A percentile compares a stretch with the other conserved stretches of the same genome.
These are phyloP conservation scores for Dioctria rufipes DNA, from an alignment of 2,888 invertebrate species.

Conservation along the genomic window DNA sequence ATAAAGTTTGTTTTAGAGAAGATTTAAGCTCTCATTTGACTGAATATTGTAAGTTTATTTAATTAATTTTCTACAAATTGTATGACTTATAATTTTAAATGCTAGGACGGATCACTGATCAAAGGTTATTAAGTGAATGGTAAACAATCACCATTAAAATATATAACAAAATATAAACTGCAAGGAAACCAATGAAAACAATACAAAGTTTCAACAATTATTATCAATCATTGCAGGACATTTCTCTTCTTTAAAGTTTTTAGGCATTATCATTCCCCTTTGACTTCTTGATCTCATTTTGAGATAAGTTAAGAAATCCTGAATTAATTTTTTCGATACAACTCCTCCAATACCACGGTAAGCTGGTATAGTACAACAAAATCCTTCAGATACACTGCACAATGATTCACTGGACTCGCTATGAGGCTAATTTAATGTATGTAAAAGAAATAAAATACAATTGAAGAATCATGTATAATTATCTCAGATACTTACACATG, in stretches of 20 bases:
- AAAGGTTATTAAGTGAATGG: neutral
- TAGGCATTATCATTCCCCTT: conserved; percentile 61
- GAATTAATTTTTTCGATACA: conserved; percentile 73
- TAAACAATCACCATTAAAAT: neutral
- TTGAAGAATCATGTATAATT: neutral
- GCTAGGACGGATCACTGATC: conserved; percentile 25
- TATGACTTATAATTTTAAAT: neutral
- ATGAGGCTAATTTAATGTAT: neutral
- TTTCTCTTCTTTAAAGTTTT: conserved; percentile 61
- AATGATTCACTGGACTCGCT: neutral
- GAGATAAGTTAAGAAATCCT: conserved; percentile 73
- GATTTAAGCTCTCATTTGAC: no score
- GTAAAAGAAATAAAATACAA: no score
- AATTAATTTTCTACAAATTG: neutral
- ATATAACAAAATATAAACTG: neutral
- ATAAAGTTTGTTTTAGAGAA: no score
- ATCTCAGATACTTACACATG: conserved; percentile 4
- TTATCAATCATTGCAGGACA: conserved; percentile 63
- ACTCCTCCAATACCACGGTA: conserved; percentile 77
- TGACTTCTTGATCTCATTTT: conserved; percentile 60
- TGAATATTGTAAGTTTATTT: no score
- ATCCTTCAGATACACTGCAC: conserved; percentile 39
- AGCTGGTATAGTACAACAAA: conserved; percentile 69
- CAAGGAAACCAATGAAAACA: neutral
- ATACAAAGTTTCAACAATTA: conserved; percentile 8